Percentiles rank a stretch among this genome's conserved stretches.
phyloP scores from a whole-genome alignment of 92 coral and sea anemone species.

The Phenganax stokvisi region DNA sequence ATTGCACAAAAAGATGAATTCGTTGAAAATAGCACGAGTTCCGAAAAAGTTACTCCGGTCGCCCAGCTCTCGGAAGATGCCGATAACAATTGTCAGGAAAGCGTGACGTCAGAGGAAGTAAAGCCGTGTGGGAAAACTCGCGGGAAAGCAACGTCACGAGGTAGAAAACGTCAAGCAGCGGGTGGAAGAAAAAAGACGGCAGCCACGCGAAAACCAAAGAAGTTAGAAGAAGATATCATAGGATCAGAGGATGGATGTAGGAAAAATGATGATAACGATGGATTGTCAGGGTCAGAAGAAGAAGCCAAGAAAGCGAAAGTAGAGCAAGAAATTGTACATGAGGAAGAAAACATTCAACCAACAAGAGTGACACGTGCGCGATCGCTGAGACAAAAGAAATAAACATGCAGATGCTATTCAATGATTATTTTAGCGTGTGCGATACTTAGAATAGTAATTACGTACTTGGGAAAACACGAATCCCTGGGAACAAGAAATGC shows the following conservation, averaged over 20 bases:
- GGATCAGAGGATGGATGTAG: neutral
- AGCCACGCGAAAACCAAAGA: neutral
- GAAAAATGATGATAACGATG: neutral
- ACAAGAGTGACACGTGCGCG: constrained; percentile 27
- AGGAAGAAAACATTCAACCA: constrained; percentile 25
- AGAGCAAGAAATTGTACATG: constrained; percentile 13
- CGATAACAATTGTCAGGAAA: neutral
- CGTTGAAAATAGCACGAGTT: constrained; percentile 14
- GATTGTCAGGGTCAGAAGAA: constrained; percentile 9
- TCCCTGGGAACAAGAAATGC: too few relatives aligned
- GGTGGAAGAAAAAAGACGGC: neutral
- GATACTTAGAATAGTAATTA: too few relatives aligned
- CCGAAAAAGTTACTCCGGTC: constrained; percentile 23
- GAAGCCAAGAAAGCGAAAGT: constrained; percentile 29
- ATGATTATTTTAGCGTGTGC: too few relatives aligned
- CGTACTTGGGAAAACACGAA: too few relatives aligned
- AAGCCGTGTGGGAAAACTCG: neutral
- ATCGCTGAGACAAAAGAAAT: constrained; percentile 11
- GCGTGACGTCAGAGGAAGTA: neutral
- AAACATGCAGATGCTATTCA: neutral
- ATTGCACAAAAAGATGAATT: constrained; percentile 31
- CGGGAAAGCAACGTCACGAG: constrained; percentile 3
- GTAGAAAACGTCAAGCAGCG: constrained; percentile 20
- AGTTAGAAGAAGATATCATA: neutral
- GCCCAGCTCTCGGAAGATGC: neutral